These are phyloP conservation scores for Brachirus orientalis DNA, from an alignment of 2,113 vertebrate genomes.

Conservation along the genomic window DNA sequence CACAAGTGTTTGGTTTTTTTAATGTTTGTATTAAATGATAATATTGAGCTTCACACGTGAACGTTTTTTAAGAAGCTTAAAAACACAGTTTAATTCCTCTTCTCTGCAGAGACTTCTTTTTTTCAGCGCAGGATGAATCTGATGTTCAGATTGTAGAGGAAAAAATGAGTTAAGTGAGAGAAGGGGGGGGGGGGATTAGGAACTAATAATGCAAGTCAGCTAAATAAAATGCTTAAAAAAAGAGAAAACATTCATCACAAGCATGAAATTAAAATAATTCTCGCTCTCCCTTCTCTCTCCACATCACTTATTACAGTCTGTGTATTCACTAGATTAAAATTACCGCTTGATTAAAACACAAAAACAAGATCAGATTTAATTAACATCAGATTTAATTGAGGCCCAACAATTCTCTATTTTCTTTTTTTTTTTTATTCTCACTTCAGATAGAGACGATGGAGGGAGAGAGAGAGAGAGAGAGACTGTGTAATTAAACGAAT, in stretches of 20 bases:
- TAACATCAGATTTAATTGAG: slow-evolving; percentile 87
- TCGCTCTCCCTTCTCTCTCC: slow-evolving; percentile 73
- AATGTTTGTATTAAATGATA: no score
- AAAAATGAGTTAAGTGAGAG: no score
- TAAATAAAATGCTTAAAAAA: slow-evolving; percentile 70
- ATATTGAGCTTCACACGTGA: no score
- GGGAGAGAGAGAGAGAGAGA: no score
- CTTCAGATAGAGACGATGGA: slow-evolving; percentile 78
- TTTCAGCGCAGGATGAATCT: no score
- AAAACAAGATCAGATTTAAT: slow-evolving; percentile 88
- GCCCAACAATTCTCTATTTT: slow-evolving; percentile 71
- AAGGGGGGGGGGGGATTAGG: slow-evolving; percentile 46
- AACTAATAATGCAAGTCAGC: slow-evolving; percentile 76
- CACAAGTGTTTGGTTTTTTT: no score
- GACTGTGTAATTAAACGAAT: slow-evolving; percentile 80
- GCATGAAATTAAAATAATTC: slow-evolving; percentile 85
- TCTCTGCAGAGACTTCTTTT: no score
- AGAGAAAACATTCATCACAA: slow-evolving; percentile 73
- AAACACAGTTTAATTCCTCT: no score
- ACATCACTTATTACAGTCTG: slow-evolving; percentile 76
- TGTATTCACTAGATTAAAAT: slow-evolving; percentile 85
- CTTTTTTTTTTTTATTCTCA: slow-evolving; percentile 51
- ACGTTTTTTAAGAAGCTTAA: no score
- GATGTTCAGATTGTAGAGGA: no score
- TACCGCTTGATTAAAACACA: slow-evolving; percentile 85